Base-by-base conservation (phyloP, 2,113 vertebrate species). In the Bufo gargarizans region DNA sequence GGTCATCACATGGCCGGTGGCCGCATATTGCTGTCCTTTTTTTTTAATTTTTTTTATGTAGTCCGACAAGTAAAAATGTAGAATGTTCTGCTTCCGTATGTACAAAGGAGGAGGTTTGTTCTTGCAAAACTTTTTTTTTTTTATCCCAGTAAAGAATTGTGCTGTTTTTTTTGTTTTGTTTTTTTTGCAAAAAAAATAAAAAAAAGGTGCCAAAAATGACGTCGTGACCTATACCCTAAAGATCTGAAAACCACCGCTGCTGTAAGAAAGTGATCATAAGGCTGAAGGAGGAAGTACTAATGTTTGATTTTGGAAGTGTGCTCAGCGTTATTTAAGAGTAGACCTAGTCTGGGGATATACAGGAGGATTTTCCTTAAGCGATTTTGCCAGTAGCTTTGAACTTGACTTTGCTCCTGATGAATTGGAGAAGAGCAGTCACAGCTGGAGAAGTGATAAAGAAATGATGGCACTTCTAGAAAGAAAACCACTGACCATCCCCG, bases 361-460 rank as follows among this genome's bases (percentile, higher is more conserved):
- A 45, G 22, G 65, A 72, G 8, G 67, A 76, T 67, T 83, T 72
- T 71, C 82, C 67, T 72, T 58, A 67, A 82, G 80, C 43, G 80
- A 67, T 92, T 93, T 93, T 93, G 92, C 92, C 93, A 93, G 94
- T 94, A 94, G 93, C 93, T 92, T 76, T 95, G 93, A 93, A 91
- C 92, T 88, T 87, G 91, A 91, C 89, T 93, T 90, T 94, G 90
- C 91, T 91, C 88, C 92, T 88, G 85, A 92, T 91, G 91, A 80
- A 86, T 89, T 91, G 89, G 80, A 91, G 93, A 91, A 84, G 56
- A 93, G 91, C 93, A 91, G 92, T 94, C 94, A 92, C 94, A 95
- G 93, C 93, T 95, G 94, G 91, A 89, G 89, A 92, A 92, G 79
- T 91, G 90, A 91, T 89, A 92, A 79, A 65, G 59, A 16, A 33